These are phyloP conservation scores for Caprella mutica DNA, from an alignment of 2,888 invertebrate species.

Conservation along the genomic window DNA sequence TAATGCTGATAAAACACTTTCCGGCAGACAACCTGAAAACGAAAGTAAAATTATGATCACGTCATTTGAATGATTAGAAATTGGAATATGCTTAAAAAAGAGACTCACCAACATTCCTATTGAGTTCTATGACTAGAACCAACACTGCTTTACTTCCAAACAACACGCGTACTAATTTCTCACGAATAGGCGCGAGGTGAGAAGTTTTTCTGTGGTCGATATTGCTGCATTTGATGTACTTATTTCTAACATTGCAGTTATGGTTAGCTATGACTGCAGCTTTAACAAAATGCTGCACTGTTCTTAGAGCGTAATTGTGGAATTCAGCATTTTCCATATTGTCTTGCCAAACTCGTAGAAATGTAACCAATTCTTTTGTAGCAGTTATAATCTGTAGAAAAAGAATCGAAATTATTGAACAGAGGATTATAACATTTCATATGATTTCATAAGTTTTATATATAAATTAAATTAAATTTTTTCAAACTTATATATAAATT, in stretches of 20 bases:
- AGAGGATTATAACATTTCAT: not conserved
- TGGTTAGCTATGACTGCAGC: not conserved
- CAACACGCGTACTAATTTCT: not conserved
- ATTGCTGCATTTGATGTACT: not conserved
- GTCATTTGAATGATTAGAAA: too few species aligned
- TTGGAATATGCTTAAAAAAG: too few species aligned
- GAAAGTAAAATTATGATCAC: too few species aligned
- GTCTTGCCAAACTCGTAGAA: constrained; percentile 7
- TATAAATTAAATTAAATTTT: not conserved
- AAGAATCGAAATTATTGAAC: not conserved
- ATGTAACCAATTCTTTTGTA: not conserved
- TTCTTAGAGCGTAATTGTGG: not conserved
- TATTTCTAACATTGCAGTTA: not conserved
- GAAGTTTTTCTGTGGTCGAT: not conserved
- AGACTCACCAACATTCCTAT: not conserved
- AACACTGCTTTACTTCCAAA: not conserved
- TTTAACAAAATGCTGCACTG: not conserved
- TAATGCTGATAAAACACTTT: not conserved
- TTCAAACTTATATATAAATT: not conserved
- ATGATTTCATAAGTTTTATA: not conserved
- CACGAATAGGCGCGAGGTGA: not conserved
- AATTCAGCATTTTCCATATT: not conserved
- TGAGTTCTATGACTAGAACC: not conserved
- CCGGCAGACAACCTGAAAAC: too few species aligned
- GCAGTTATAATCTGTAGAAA: not conserved